Base-by-base conservation (phyloP, 2,888 invertebrate genomes). In the Drosophila trichaetosa region DNA sequence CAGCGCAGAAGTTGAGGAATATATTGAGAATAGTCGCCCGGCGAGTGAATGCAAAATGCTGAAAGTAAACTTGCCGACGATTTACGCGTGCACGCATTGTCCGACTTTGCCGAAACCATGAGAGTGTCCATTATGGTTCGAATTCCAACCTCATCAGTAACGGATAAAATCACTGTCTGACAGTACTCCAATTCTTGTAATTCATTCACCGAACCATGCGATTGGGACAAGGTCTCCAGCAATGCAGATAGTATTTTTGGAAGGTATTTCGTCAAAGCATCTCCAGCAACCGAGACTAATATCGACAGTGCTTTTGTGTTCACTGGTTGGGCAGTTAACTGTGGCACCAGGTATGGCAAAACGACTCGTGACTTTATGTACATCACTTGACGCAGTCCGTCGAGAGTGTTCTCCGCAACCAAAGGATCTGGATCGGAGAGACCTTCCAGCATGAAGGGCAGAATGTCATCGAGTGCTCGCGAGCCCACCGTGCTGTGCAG, bases 361-460 rank as follows among this genome's bases (percentile, higher is more conserved):
- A 99, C 99, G 0, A 98, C 98, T 82, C 97, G 95, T 0, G 98
- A 98, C 94, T 99, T 99, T 68, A 99, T 97, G 18, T 97, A 96
- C 98, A 99, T 98, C 48, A 99, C 97, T 95, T 99, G 99, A 69
- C 98, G 96, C 81, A 99, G 94, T 27, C 99, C 99, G 92, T 99
- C 99, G 77, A 99, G 94, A 13, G 99, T 97, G 91, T 97, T 96
- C 91, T 99, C 99, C 0, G 97, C 97, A 60, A 96, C 94, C 29
- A 95, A 95, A 0, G 95, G 95, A 94, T 98, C 96, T 1, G 96
- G 95, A 91, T 97, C 95, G 83, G 96, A 96, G 69, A 95, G 93
- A 2, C 93, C 93, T 56, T 96, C 96, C 83, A 99, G 94, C 95
- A 99, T 96, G 73, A 96, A 95, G 64, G 99, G 98, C 79, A 99